phyloP scores from a whole-genome alignment of 2,797 vertebrate genomes.

The Gobio occitaniae region DNA sequence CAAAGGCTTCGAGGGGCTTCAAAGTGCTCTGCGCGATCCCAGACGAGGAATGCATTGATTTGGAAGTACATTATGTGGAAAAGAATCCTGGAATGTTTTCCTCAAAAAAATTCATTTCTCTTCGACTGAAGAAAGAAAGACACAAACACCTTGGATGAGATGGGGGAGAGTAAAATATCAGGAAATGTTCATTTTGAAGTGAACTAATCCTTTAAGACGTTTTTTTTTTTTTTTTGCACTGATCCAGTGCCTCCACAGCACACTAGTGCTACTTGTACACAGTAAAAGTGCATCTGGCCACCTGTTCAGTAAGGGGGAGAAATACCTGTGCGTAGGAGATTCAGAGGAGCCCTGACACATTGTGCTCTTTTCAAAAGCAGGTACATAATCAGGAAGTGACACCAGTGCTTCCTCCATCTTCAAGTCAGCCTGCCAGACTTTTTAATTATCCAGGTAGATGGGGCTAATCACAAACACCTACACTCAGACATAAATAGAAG shows the following conservation, averaged over 20 bases:
- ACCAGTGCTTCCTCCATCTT: slow-evolving; percentile 27
- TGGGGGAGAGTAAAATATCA: too few relatives aligned
- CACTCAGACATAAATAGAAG: slow-evolving; percentile 26
- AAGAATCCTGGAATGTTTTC: too few relatives aligned
- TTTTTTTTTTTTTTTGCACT: too few relatives aligned
- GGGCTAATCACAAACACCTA: slow-evolving; percentile 46
- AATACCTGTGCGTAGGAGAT: slow-evolving; percentile 24
- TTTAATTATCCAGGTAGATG: slow-evolving; percentile 50
- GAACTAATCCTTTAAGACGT: too few relatives aligned
- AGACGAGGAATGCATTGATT: too few relatives aligned
- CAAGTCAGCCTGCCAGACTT: slow-evolving; percentile 32
- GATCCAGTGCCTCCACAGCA: not conserved
- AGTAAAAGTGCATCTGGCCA: slow-evolving; percentile 26
- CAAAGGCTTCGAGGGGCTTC: too few relatives aligned
- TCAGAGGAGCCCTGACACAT: slow-evolving; percentile 18
- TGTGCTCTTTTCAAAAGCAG: slow-evolving; percentile 27
- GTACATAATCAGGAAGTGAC: slow-evolving; percentile 44
- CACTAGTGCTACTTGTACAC: not conserved
- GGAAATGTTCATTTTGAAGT: too few relatives aligned
- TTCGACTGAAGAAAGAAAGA: too few relatives aligned
- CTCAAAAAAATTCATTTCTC: too few relatives aligned
- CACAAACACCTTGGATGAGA: too few relatives aligned
- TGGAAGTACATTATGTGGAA: too few relatives aligned
- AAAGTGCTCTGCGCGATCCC: too few relatives aligned
- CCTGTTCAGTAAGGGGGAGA: slow-evolving; percentile 34